Evolutionary conservation across 2,113 vertebrate species (phyloP), one percentile per base, ranked within the genome.

Genomic region (Tringa solitaria): DNA sequence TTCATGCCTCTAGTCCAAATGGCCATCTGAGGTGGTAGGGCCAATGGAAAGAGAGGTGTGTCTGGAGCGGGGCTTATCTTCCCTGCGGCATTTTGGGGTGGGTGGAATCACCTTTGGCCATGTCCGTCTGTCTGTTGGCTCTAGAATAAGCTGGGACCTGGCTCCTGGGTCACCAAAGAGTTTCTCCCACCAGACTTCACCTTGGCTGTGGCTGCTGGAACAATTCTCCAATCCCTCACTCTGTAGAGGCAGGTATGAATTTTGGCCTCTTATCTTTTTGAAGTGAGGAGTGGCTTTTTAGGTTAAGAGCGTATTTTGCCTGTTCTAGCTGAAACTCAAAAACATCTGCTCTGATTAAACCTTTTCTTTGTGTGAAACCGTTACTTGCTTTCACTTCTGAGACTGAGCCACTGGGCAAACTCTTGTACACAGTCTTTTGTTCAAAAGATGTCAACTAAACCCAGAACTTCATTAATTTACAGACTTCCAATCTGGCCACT

Each of bases 1-100:
- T 84, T 87, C 24, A 5, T n/a, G 59, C 14, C 24, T 56, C 28
- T 22, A 16, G 83, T 13, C 35, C 0, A 0, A 50, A n/a, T 28
- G n/a, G 45, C 77, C 59, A 13, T 19, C 68, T 41, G 30, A 69
- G 48, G 57, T 51, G 74, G 14, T 22, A 30, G 75, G 70, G 37
- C 24, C 54, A 23, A 37, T 30, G 72, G 67, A 41, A 84, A 3
- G 75, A 64, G 84, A 51, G n/a, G 15, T 51, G 14, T 19, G 13
- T 56, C 57, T 33, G 41, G 33, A 63, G n/a, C 1, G 5, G 50
- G 48, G 57, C 37, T 81, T 50, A 20, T 54, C 69, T 57, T 24
- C 10, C 41, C 20, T 12, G 22, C 37, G 22, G 13, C 39, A 4
- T 45, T 82, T 77, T 41, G 43, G 56, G 45, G 6, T 45, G 56